A percentile compares a stretch with the other conserved stretches of the same genome.
Conservation (phyloP, 2,888 invertebrate genomes). For the Dexiosoma caninum region DNA sequence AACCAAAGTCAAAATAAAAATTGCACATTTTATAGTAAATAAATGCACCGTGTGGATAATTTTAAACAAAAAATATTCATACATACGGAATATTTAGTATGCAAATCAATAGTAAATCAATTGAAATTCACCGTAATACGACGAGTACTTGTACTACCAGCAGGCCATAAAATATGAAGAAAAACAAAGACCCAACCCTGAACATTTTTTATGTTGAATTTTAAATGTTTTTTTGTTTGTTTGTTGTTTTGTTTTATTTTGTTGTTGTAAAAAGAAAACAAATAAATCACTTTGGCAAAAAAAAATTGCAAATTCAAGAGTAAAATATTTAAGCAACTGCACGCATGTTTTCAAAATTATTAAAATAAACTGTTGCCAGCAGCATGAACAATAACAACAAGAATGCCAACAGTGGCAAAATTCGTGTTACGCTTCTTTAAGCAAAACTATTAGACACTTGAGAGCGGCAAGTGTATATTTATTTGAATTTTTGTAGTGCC, state of each 20-base stretch:
- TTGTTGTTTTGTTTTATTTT: no score
- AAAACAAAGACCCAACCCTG: slow-evolving; percentile 1
- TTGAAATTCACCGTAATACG: slow-evolving; percentile 19
- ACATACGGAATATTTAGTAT: neutral
- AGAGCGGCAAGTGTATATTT: neutral
- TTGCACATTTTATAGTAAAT: slow-evolving; percentile 26
- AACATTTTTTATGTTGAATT: neutral
- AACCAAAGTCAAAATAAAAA: neutral
- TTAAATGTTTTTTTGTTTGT: neutral
- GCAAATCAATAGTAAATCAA: slow-evolving; percentile 5
- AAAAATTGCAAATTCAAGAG: slow-evolving; percentile 14
- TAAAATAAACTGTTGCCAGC: slow-evolving; percentile 13
- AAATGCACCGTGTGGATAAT: neutral
- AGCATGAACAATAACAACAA: slow-evolving; percentile 1
- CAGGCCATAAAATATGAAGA: neutral
- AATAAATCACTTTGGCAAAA: neutral
- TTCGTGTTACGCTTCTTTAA: neutral
- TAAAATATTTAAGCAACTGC: slow-evolving; percentile 3
- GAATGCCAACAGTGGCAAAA: neutral
- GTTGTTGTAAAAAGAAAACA: no score
- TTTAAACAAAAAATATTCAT: slow-evolving; percentile 6
- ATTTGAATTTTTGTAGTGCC: no score
- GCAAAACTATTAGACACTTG: neutral
- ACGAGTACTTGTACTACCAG: neutral
- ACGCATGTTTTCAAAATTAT: slow-evolving; percentile 35